These are phyloP conservation scores for Tinea semifulvella DNA, from an alignment of 2,888 invertebrate genomes.

Conservation along the genomic window DNA sequence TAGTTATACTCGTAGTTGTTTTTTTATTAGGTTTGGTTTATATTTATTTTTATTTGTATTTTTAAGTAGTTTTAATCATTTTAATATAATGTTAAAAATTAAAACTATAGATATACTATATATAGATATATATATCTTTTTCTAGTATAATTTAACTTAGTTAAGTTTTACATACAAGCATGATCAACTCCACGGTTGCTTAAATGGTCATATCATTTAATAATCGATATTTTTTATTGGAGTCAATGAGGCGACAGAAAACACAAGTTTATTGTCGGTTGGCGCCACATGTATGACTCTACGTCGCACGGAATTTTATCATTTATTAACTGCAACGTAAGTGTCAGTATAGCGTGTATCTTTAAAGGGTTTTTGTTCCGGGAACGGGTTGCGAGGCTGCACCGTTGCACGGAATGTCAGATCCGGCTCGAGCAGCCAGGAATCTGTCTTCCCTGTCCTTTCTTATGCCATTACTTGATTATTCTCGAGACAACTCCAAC, in stretches of 20 bases:
- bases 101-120: too few species aligned
- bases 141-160: too few species aligned
- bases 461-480: slow-evolving; percentile 1
- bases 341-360: not conserved
- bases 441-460: slow-evolving; percentile 11
- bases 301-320: not conserved
- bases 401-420: slow-evolving; percentile 36
- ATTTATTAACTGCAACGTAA: not conserved
- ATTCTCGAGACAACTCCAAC: slow-evolving; percentile 5
- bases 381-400: slow-evolving; percentile 27
- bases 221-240: slow-evolving; percentile 9
- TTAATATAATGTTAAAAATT: too few species aligned
- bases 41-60: too few species aligned
- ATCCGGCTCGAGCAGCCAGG: slow-evolving; percentile 14
- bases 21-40: too few species aligned
- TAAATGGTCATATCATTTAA: not conserved
- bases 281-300: slow-evolving; percentile 6
- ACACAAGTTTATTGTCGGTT: slow-evolving; percentile 7
- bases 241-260: slow-evolving; percentile 8
- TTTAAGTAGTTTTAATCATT: too few species aligned
- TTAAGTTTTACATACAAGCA: too few species aligned
- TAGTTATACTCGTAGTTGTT: too few species aligned
- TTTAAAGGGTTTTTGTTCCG: slow-evolving; percentile 15
- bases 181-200: too few species aligned
- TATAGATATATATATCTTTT: too few species aligned